Evolutionary conservation across 2,888 invertebrate species (phyloP).

Genomic region (Brachylomia viminalis): DNA sequence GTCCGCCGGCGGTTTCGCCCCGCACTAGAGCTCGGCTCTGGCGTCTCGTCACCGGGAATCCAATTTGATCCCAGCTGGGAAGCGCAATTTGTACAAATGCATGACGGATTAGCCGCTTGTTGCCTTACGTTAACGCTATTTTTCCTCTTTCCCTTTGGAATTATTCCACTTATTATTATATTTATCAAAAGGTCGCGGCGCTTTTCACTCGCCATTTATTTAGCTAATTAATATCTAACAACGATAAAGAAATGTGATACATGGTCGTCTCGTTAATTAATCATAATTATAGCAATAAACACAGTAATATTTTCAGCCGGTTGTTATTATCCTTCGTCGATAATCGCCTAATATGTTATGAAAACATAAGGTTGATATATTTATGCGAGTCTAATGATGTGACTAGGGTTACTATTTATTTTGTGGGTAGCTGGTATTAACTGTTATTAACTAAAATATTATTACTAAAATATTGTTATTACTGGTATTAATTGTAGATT

Average conservation of each 20-base stretch:
- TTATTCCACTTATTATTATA: conserved; percentile 37
- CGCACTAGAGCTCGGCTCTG: conserved; percentile 43
- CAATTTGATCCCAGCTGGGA: conserved; percentile 75
- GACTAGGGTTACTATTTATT: background rate
- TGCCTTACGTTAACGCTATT: conserved; percentile 53
- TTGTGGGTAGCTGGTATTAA: background rate
- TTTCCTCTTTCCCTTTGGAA: conserved; percentile 46
- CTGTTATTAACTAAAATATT: too few species aligned
- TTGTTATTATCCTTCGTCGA: conserved; percentile 40
- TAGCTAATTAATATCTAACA: conserved; percentile 54
- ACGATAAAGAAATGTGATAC: conserved; percentile 53
- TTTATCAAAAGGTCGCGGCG: conserved; percentile 54
- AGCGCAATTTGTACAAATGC: conserved; percentile 76
- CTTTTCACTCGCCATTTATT: conserved; percentile 53
- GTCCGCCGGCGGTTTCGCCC: conserved; percentile 23
- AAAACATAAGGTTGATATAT: conserved; percentile 14
- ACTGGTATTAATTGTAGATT: background rate
- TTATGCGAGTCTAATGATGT: background rate
- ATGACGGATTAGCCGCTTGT: conserved; percentile 70
- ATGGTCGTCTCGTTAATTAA: conserved; percentile 53
- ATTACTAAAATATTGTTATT: too few species aligned
- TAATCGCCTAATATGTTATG: conserved; percentile 31
- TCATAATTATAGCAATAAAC: conserved; percentile 43
- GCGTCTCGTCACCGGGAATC: conserved; percentile 71
- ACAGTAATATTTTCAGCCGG: conserved; percentile 34